Conservation (phyloP, 2,797 vertebrate genomes). For the Trichosurus vulpecula region DNA sequence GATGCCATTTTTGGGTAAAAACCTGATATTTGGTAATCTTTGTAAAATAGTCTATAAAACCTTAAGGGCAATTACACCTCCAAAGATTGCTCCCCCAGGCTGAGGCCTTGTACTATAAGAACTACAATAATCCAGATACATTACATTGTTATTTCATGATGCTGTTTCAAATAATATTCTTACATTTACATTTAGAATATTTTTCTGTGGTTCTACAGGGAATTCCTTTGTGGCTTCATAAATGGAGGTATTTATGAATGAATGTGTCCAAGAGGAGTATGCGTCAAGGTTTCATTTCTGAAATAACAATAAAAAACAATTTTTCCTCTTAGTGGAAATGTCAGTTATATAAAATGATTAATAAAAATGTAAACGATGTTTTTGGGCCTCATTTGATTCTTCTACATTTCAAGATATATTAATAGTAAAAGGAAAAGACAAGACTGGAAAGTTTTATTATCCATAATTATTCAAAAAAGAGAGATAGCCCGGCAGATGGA, state of each 20-base stretch:
- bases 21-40: constrained; percentile 37
- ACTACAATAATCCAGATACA: constrained; percentile 36
- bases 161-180: constrained; percentile 38
- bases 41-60: constrained; percentile 71
- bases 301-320: background rate
- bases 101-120: constrained; percentile 18
- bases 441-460: constrained; percentile 6
- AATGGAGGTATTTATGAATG: constrained; percentile 2
- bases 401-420: background rate
- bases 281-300: background rate
- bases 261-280: constrained; percentile 1
- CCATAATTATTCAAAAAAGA: constrained; percentile 12
- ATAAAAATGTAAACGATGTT: background rate
- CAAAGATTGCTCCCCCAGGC: constrained; percentile 42
- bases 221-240: background rate
- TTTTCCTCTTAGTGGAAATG: constrained; percentile 17
- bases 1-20: constrained; percentile 48
- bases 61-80: constrained; percentile 60
- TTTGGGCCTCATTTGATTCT: background rate
- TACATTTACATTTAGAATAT: constrained; percentile 29
- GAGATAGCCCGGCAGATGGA: too few relatives aligned
- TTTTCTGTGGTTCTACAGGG: constrained; percentile 16
- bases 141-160: constrained; percentile 51
- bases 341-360: background rate
- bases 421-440: background rate